A percentile compares a stretch with the other conserved stretches of the same genome.
Evolutionary conservation across 2,113 vertebrate species (phyloP).

Genomic region (Pelvicachromis taeniatus): DNA sequence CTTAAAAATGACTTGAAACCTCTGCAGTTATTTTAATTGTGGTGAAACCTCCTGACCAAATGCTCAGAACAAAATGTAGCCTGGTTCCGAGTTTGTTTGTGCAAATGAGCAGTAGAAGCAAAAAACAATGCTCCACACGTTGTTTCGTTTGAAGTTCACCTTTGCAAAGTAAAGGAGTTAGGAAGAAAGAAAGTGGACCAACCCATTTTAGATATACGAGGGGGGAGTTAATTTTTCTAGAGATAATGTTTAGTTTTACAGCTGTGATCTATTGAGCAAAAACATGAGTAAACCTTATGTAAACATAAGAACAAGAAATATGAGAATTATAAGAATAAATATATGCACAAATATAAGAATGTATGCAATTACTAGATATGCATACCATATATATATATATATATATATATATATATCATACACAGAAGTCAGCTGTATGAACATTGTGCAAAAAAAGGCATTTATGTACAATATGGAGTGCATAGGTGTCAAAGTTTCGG

Average conservation of each 20-base stretch:
- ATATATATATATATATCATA: too few relatives aligned
- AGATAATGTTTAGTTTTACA: background rate
- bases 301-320: too few relatives aligned
- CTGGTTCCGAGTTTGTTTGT: background rate
- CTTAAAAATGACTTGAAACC: background rate
- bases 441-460: too few relatives aligned
- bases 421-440: too few relatives aligned
- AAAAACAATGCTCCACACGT: background rate
- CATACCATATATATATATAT: too few relatives aligned
- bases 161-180: background rate
- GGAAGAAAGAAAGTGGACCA: background rate
- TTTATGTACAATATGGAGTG: too few relatives aligned
- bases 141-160: background rate
- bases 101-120: background rate
- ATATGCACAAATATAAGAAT: too few relatives aligned
- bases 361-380: too few relatives aligned
- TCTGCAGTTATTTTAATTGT: background rate
- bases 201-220: background rate
- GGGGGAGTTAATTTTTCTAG: background rate
- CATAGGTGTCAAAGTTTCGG: too few relatives aligned
- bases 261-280: background rate
- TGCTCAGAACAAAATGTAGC: background rate
- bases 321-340: too few relatives aligned
- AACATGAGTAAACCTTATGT: too few relatives aligned
- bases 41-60: background rate